phyloP scores from a whole-genome alignment of 2,888 invertebrate species.

The Eupeodes luniger region DNA sequence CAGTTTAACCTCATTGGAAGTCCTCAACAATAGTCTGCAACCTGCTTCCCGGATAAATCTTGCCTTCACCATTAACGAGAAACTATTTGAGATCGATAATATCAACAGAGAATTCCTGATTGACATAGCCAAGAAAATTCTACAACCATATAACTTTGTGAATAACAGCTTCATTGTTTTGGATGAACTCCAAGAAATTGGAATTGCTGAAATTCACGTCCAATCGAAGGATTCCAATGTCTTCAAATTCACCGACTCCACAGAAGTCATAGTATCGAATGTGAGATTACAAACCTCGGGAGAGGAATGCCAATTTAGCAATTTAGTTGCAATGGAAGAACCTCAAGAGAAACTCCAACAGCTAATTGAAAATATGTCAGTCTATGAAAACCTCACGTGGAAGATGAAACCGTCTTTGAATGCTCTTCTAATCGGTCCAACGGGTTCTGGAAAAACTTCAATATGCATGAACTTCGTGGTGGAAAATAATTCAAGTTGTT shows the following conservation, averaged over 20 bases:
- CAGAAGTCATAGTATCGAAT: conserved; percentile 77
- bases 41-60: conserved; percentile 44
- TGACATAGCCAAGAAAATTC: conserved; percentile 48
- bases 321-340: conserved; percentile 78
- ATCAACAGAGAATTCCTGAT: conserved; percentile 51
- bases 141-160: conserved; percentile 73
- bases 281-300: conserved; percentile 75
- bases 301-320: conserved; percentile 34
- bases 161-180: conserved; percentile 59
- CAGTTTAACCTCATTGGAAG: conserved; percentile 44
- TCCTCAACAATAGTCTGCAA: not conserved
- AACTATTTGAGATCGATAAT: conserved; percentile 61
- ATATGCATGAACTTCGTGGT: conserved; percentile 85
- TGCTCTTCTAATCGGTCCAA: conserved; percentile 84
- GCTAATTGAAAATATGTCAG: conserved; percentile 78
- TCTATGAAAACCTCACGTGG: conserved; percentile 80
- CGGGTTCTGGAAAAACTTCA: conserved; percentile 87
- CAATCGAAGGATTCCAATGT: conserved; percentile 44
- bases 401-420: conserved; percentile 79
- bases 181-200: conserved; percentile 72
- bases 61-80: conserved; percentile 60
- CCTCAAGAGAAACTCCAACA: conserved; percentile 78
- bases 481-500: conserved; percentile 84
- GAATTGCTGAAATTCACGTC: conserved; percentile 77
- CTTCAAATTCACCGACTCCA: conserved; percentile 77